Conservation (phyloP, 2,888 invertebrate species). For the Neuroscelio doddi region DNA sequence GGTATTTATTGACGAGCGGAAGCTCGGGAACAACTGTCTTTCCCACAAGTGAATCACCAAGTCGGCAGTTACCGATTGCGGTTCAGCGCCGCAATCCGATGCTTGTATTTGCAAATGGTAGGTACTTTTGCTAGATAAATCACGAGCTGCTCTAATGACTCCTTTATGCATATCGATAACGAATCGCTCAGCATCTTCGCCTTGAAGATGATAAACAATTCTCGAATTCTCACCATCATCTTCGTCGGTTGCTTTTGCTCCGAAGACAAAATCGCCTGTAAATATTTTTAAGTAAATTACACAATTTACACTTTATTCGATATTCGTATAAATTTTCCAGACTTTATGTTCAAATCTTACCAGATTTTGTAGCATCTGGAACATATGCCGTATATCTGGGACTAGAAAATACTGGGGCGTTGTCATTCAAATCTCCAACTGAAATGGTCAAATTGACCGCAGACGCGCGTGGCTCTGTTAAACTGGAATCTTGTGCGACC, state of each 20-base stretch:
- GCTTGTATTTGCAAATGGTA: slow-evolving; percentile 86
- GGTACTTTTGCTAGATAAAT: slow-evolving; percentile 77
- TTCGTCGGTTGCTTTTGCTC: slow-evolving; percentile 88
- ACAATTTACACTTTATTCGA: too few relatives aligned
- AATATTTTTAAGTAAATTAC: too few relatives aligned
- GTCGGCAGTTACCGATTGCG: slow-evolving; percentile 82
- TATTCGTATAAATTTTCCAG: slow-evolving; percentile 8
- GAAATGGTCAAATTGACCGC: slow-evolving; percentile 87
- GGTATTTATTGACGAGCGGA: slow-evolving; percentile 77
- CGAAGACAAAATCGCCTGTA: slow-evolving; percentile 87
- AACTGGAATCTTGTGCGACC: slow-evolving; percentile 91
- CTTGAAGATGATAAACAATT: slow-evolving; percentile 84
- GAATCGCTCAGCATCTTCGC: slow-evolving; percentile 85
- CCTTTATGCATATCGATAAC: slow-evolving; percentile 86
- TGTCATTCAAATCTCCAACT: slow-evolving; percentile 89
- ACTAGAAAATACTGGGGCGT: slow-evolving; percentile 84
- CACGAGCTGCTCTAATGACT: slow-evolving; percentile 86
- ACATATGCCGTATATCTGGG: slow-evolving; percentile 85
- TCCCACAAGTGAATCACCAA: slow-evolving; percentile 85
- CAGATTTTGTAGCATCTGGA: slow-evolving; percentile 84
- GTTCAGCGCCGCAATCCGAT: slow-evolving; percentile 83
- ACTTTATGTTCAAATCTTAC: slow-evolving; percentile 67
- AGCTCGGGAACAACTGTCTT: slow-evolving; percentile 85
- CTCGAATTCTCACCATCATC: slow-evolving; percentile 88
- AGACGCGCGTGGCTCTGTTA: slow-evolving; percentile 87